These are phyloP conservation scores for Philereme vetulata DNA, from an alignment of 2,888 invertebrate genomes.

Conservation along the genomic window DNA sequence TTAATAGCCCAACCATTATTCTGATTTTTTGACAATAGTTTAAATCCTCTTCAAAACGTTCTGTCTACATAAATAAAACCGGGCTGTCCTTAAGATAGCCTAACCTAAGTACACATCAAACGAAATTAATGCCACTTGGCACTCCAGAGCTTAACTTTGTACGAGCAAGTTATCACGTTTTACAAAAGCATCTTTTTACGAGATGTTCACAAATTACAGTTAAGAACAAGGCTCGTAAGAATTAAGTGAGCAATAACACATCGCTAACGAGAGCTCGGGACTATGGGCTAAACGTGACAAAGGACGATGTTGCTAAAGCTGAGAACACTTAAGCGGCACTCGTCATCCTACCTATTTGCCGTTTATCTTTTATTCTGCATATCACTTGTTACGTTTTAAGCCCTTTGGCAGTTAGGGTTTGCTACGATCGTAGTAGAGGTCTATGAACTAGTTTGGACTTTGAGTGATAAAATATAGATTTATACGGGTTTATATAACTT, in stretches of 20 bases:
- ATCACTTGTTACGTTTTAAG: conserved; percentile 42
- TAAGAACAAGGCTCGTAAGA: conserved; percentile 54
- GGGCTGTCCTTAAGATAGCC: conserved; percentile 6
- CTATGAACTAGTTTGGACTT: too few relatives aligned
- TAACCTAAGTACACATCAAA: conserved; percentile 18
- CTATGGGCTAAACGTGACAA: conserved; percentile 57
- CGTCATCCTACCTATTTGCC: conserved; percentile 38
- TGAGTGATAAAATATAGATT: too few relatives aligned
- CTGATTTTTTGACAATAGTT: too few relatives aligned
- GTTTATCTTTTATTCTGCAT: conserved; percentile 28
- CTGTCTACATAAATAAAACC: neutral
- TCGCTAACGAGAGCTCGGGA: conserved; percentile 57
- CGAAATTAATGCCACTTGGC: conserved; percentile 24
- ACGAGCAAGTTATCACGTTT: conserved; percentile 41
- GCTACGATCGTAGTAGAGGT: too few relatives aligned
- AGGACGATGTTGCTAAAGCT: conserved; percentile 48
- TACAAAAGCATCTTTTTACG: conserved; percentile 42
- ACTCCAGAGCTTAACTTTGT: conserved; percentile 27
- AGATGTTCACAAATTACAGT: conserved; percentile 50
- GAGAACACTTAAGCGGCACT: conserved; percentile 46
- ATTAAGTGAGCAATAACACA: conserved; percentile 64
- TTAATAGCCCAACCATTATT: too few relatives aligned
- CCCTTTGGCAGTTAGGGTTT: neutral
- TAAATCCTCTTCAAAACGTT: neutral
- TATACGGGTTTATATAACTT: too few relatives aligned